phyloP scores from a whole-genome alignment of 2,797 vertebrate species.

The Micropoecilia bifurca region DNA sequence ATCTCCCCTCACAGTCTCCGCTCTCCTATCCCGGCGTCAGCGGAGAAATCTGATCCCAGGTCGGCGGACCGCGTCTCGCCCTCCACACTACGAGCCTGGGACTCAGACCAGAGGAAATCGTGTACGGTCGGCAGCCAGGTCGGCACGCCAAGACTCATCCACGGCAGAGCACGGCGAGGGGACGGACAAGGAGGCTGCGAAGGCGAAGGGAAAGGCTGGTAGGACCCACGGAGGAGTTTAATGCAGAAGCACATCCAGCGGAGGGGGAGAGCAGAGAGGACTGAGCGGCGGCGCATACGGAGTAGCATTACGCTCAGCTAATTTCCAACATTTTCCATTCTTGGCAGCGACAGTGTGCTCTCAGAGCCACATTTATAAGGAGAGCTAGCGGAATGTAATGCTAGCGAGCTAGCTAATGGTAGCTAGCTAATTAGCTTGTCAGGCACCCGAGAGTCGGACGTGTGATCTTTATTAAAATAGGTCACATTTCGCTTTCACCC shows the following conservation, averaged over 20 bases:
- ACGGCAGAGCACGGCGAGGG: conserved; percentile 56
- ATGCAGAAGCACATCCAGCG: conserved; percentile 10
- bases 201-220: conserved; percentile 26
- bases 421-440: conserved; percentile 79
- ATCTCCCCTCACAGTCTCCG: conserved; percentile 4
- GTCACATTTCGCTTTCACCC: conserved; percentile 37
- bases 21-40: neutral
- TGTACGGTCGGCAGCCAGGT: conserved; percentile 58
- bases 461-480: conserved; percentile 63
- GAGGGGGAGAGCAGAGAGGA: conserved; percentile 22
- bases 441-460: conserved; percentile 59
- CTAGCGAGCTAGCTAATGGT: conserved; percentile 71
- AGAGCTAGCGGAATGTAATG: conserved; percentile 82
- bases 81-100: conserved; percentile 42
- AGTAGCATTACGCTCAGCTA: conserved; percentile 47
- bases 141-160: conserved; percentile 70
- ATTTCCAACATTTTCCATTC: conserved; percentile 66
- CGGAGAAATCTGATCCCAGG: conserved; percentile 62
- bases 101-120: conserved; percentile 68
- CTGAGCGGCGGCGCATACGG: conserved; percentile 16
- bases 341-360: conserved; percentile 54
- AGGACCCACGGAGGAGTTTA: conserved; percentile 48
- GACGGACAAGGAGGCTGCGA: conserved; percentile 46
- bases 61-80: conserved; percentile 44
- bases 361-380: conserved; percentile 63